Evolutionary conservation across 2,888 invertebrate species (phyloP).

Genomic region (Eristalis pertinax): DNA sequence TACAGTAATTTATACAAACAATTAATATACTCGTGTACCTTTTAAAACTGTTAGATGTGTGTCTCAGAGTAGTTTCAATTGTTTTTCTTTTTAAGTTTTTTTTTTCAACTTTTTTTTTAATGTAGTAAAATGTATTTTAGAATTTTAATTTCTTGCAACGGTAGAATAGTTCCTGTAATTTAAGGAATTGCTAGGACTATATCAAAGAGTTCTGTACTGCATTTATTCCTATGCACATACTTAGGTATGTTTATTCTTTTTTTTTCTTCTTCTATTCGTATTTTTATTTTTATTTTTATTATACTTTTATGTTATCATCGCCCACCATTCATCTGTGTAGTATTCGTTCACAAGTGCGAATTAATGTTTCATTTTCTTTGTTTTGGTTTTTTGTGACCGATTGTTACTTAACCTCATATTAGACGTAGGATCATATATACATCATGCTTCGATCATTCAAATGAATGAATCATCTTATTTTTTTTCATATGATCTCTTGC

Average conservation of each 20-base stretch:
- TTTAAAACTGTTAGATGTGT: constrained; percentile 53
- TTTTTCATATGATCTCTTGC: constrained; percentile 21
- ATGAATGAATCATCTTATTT: not conserved
- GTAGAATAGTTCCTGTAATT: constrained; percentile 72
- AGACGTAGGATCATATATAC: not conserved
- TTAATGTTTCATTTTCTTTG: not conserved
- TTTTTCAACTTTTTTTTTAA: constrained; percentile 15
- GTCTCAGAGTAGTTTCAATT: constrained; percentile 36
- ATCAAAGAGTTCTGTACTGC: constrained; percentile 53
- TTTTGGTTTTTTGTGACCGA: not conserved
- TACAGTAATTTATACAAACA: constrained; percentile 18
- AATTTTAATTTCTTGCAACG: constrained; percentile 63
- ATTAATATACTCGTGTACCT: constrained; percentile 42
- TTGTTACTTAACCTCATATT: too few species aligned
- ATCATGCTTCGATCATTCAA: constrained; percentile 2
- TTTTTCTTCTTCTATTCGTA: too few species aligned
- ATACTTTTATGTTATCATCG: not conserved
- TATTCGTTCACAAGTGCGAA: constrained; percentile 55
- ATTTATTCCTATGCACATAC: constrained; percentile 66
- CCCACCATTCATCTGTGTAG: too few species aligned
- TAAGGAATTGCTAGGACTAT: constrained; percentile 69
- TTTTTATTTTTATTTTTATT: constrained; percentile 8
- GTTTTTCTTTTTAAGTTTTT: constrained; percentile 29
- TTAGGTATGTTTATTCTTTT: not conserved
- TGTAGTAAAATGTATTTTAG: constrained; percentile 60